Conservation (phyloP, 2,888 invertebrate genomes). For the Drosophila subsilvestris region DNA sequence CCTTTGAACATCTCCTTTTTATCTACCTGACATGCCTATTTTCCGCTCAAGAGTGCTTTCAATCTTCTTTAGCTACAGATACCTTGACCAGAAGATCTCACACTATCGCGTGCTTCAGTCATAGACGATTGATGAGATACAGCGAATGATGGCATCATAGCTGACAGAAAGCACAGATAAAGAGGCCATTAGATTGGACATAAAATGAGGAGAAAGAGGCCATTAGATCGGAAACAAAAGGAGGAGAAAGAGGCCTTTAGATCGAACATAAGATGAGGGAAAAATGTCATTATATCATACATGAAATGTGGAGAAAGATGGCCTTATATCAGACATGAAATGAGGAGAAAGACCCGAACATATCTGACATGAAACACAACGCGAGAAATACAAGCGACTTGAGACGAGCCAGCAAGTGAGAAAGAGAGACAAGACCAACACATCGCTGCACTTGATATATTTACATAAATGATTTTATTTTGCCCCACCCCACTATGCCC, state of each 20-base stretch:
- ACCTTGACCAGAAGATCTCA: neutral
- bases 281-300: too few species aligned
- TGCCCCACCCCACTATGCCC: conserved; percentile 27
- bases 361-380: neutral
- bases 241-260: too few species aligned
- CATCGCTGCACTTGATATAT: conserved; percentile 32
- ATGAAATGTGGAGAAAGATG: too few species aligned
- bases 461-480: conserved; percentile 71
- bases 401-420: neutral
- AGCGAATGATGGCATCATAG: neutral
- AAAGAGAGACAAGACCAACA: neutral
- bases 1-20: neutral
- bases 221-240: neutral
- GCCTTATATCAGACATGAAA: too few species aligned
- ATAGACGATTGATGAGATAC: conserved; percentile 19
- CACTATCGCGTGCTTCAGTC: neutral
- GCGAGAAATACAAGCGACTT: neutral
- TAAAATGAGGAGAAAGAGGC: neutral
- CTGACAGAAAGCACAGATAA: neutral
- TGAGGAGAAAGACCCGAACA: neutral
- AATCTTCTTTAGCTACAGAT: neutral
- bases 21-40: neutral
- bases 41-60: neutral
- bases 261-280: too few species aligned
- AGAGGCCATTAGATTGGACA: neutral